These are phyloP conservation scores for Dascyllus trimaculatus DNA, from an alignment of 2,113 vertebrate genomes.

Conservation along the genomic window DNA sequence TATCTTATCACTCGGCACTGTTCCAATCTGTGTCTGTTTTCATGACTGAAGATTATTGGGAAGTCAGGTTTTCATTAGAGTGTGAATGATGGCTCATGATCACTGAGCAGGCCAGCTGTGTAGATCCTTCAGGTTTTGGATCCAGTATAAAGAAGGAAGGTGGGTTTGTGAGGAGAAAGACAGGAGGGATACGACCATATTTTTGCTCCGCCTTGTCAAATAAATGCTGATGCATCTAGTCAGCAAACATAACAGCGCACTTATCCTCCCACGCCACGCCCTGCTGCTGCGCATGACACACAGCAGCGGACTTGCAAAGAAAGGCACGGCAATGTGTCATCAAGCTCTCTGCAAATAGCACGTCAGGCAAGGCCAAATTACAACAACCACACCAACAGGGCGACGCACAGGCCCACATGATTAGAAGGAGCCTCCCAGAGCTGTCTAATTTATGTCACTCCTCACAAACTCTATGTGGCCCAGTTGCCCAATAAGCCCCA, in stretches of 20 bases:
- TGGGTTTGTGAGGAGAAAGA: constrained; percentile 1
- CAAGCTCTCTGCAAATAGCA: constrained; percentile 82
- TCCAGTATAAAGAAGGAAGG: constrained; percentile 4
- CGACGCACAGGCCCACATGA: constrained; percentile 77
- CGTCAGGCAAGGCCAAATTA: constrained; percentile 79
- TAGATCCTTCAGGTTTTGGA: constrained; percentile 38
- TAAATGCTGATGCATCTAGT: constrained; percentile 55
- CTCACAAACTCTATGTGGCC: constrained; percentile 65
- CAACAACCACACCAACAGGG: constrained; percentile 76
- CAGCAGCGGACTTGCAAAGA: constrained; percentile 47
- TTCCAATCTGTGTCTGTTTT: constrained; percentile 34
- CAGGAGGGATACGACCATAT: constrained; percentile 10
- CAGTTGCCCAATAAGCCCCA: constrained; percentile 57
- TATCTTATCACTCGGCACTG: constrained; percentile 44
- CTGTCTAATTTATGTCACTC: constrained; percentile 81
- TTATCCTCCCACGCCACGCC: constrained; percentile 77
- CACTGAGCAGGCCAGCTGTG: constrained; percentile 18
- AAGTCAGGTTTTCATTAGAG: constrained; percentile 41
- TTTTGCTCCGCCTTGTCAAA: constrained; percentile 28
- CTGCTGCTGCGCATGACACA: constrained; percentile 60
- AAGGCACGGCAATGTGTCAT: constrained; percentile 71
- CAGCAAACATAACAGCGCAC: constrained; percentile 62
- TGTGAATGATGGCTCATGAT: constrained; percentile 39
- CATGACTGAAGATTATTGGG: constrained; percentile 37
- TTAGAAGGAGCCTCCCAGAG: constrained; percentile 82